phyloP scores from a whole-genome alignment of 2,888 invertebrate species.

The Athrips mouffetella region DNA sequence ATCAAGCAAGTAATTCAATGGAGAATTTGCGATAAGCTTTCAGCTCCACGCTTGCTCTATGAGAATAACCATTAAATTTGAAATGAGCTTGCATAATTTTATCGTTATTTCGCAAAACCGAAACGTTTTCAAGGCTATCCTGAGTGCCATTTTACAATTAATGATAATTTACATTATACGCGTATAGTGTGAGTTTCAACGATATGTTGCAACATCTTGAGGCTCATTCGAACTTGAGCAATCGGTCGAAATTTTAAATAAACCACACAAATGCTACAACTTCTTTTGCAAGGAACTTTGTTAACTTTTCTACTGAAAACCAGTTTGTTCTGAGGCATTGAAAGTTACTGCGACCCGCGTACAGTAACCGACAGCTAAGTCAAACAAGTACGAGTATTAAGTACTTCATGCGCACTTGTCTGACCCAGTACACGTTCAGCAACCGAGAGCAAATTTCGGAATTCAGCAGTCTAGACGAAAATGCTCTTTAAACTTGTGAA shows the following conservation, averaged over 20 bases:
- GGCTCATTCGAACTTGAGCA: constrained; percentile 19
- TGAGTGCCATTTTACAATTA: constrained; percentile 11
- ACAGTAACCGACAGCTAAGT: neutral
- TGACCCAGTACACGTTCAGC: neutral
- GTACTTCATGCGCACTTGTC: neutral
- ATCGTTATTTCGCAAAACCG: constrained; percentile 16
- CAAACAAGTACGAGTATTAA: neutral
- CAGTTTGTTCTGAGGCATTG: constrained; percentile 15
- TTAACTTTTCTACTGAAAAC: constrained; percentile 21
- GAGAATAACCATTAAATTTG: too few relatives aligned
- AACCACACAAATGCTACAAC: neutral
- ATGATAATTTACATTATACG: constrained; percentile 15
- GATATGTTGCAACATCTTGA: constrained; percentile 13
- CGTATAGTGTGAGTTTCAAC: constrained; percentile 8
- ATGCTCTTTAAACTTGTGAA: too few relatives aligned
- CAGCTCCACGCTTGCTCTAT: too few relatives aligned
- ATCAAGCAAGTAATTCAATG: too few relatives aligned
- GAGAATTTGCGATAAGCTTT: too few relatives aligned
- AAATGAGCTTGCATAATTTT: constrained; percentile 6
- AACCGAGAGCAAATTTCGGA: neutral
- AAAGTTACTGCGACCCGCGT: neutral
- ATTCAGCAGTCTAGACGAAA: too few relatives aligned
- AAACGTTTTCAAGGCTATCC: constrained; percentile 18
- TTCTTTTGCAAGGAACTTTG: constrained; percentile 18
- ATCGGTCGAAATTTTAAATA: constrained; percentile 19